Evolutionary conservation across 2,797 vertebrate genomes (phyloP).

Genomic region (Tympanoctomys barrerae): DNA sequence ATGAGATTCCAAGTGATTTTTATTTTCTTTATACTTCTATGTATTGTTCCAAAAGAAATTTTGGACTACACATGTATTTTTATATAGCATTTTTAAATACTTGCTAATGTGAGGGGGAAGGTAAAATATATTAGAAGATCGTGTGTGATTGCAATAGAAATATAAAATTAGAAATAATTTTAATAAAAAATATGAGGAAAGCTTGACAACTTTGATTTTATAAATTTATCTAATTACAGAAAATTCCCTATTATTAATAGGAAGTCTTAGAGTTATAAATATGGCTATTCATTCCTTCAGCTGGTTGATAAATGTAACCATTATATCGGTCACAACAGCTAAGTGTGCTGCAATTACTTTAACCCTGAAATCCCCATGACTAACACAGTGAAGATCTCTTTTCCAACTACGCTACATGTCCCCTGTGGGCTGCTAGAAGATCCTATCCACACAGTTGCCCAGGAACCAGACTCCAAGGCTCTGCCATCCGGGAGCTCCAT

Average conservation of each 20-base stretch:
- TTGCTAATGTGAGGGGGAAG: conserved; percentile 13
- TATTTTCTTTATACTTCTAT: conserved; percentile 29
- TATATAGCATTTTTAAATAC: conserved; percentile 4
- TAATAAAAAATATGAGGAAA: conserved; percentile 31
- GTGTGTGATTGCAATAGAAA: conserved; percentile 37
- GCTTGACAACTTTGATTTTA: background rate
- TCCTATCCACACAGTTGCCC: background rate
- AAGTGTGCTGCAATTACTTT: background rate
- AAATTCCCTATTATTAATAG: background rate
- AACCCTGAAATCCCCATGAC: background rate
- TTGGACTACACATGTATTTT: conserved; percentile 5
- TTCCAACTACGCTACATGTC: background rate
- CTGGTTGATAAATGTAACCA: background rate
- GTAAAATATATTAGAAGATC: background rate
- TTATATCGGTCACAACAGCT: background rate
- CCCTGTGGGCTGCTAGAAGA: background rate
- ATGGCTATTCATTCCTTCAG: background rate
- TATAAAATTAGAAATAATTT: conserved; percentile 56
- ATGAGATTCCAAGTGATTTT: conserved; percentile 38
- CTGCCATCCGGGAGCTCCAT: background rate
- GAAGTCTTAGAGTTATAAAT: background rate
- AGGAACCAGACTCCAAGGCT: background rate
- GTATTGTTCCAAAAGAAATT: conserved; percentile 20
- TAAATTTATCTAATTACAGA: background rate
- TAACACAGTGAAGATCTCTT: background rate